Conservation (phyloP, 2,888 invertebrate species). For the Girardia tigrina region DNA sequence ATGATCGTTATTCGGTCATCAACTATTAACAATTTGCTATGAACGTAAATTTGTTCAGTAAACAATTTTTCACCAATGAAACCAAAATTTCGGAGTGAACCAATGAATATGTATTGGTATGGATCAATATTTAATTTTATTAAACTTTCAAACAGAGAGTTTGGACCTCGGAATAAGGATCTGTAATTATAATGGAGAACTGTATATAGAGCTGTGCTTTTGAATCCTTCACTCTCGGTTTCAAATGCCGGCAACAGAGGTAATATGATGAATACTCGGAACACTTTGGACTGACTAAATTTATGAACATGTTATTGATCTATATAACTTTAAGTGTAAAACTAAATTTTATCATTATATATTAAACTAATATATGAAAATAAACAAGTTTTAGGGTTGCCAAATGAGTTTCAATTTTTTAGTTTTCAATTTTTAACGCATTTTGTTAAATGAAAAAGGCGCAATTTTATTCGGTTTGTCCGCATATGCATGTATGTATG, state of each 20-base stretch:
- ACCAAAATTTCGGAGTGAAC: conserved; percentile 68
- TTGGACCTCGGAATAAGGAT: conserved; percentile 67
- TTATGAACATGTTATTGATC: not conserved
- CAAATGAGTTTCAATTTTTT: no score
- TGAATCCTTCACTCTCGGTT: conserved; percentile 73
- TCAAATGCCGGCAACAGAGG: conserved; percentile 78
- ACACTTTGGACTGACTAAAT: conserved; percentile 59
- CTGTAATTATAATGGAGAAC: conserved; percentile 88
- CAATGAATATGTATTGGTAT: conserved; percentile 72
- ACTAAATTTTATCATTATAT: no score
- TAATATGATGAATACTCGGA: conserved; percentile 71
- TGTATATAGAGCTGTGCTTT: conserved; percentile 70
- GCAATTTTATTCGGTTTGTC: no score
- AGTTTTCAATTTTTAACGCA: no score
- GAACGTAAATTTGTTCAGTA: conserved; percentile 86
- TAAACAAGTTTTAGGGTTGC: no score
- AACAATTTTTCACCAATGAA: conserved; percentile 66
- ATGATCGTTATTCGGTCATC: conserved; percentile 82
- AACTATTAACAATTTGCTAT: conserved; percentile 83
- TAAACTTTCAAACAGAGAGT: conserved; percentile 66
- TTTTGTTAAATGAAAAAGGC: no score
- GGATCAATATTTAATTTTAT: conserved; percentile 63
- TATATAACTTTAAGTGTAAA: no score
- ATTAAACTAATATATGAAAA: no score
- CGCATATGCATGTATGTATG: no score